These are phyloP conservation scores for Leuciscus idus DNA, from an alignment of 2,113 vertebrate genomes.

Conservation along the genomic window DNA sequence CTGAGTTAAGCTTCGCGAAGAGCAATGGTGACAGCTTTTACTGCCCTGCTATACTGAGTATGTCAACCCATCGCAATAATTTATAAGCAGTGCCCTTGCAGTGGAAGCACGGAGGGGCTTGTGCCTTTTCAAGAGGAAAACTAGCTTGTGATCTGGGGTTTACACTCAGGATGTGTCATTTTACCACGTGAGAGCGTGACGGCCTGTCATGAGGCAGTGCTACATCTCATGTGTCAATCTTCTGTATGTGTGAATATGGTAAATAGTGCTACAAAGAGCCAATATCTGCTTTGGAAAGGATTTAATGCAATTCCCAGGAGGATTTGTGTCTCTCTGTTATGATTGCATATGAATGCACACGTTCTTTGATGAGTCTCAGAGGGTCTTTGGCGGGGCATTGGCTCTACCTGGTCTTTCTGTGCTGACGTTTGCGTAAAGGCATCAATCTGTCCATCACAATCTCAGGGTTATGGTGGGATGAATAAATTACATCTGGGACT, in stretches of 20 bases:
- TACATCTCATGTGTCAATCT: not conserved
- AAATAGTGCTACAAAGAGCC: not conserved
- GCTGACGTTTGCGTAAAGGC: not conserved
- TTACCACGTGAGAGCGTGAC: not conserved
- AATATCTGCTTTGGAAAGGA: slow-evolving; percentile 16
- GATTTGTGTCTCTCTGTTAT: not conserved
- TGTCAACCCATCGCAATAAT: slow-evolving; percentile 41
- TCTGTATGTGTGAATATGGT: slow-evolving; percentile 15
- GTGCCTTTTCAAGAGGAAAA: slow-evolving; percentile 40
- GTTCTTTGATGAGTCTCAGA: not conserved
- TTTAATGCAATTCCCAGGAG: slow-evolving; percentile 48
- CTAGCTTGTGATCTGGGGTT: slow-evolving; percentile 30
- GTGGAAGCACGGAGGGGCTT: slow-evolving; percentile 29
- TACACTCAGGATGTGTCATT: slow-evolving; percentile 36
- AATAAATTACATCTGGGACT: slow-evolving; percentile 70
- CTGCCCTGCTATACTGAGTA: slow-evolving; percentile 49
- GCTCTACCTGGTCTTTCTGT: not conserved
- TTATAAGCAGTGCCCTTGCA: slow-evolving; percentile 49
- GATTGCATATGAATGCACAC: not conserved
- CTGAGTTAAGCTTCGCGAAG: slow-evolving; percentile 49
- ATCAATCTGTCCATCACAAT: slow-evolving; percentile 13
- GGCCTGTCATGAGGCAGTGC: not conserved
- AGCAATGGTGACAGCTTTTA: slow-evolving; percentile 50
- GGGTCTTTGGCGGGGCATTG: not conserved
- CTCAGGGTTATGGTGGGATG: slow-evolving; percentile 62